Base-by-base conservation (phyloP, 1,140 invertebrate genomes). In the Tribolium castaneum region DNA sequence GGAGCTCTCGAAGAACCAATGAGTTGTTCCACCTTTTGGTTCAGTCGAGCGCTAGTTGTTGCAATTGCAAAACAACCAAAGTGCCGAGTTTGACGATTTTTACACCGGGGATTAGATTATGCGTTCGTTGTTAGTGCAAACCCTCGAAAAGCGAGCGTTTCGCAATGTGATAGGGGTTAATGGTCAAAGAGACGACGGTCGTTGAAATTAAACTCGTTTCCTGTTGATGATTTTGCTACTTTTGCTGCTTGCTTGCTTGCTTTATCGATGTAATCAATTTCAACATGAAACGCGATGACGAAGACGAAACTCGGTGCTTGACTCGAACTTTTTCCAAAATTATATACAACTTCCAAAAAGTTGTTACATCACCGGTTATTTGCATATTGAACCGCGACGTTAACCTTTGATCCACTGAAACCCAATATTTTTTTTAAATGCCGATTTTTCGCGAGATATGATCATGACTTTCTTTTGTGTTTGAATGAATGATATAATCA, bases 251-350 rank as follows among this genome's bases (percentile, higher is more conserved):
- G 52, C 52, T 56, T 56, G 1, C 13, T 56, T 22, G 52, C 52
- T 56, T 56, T 56, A 56, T 56, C 52, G 52, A 56, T 56, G 54
- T 59, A 59, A 59, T 59, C 54, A 59, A 59, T 59, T 59, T 59
- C 54, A 30, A 59, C 54, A 25, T 59, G 54, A 25, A 59, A 59
- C 19, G 54, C 54, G 54, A 59, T 59, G 54, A 59, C 54, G 16
- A 59, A 59, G 16, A 59, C 54, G 25, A 59, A 52, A 59, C 16
- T 9, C 14, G 54, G 54, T 59, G 54, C 1, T 59, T 59, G 54
- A 59, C 54, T 59, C 16, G 16, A 2, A 19, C 2, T 19, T 30
- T 52, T 52, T 16, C 51, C 51, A 12, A 12, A 52, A 52, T 4
- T 7, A 1, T 2, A 52, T 6, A 1, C 39, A 30, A 30, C 25